A percentile compares a stretch with the other conserved stretches of the same genome.
phyloP scores from a whole-genome alignment of 2,888 invertebrate species.

The Meghimatium bilineatum region DNA sequence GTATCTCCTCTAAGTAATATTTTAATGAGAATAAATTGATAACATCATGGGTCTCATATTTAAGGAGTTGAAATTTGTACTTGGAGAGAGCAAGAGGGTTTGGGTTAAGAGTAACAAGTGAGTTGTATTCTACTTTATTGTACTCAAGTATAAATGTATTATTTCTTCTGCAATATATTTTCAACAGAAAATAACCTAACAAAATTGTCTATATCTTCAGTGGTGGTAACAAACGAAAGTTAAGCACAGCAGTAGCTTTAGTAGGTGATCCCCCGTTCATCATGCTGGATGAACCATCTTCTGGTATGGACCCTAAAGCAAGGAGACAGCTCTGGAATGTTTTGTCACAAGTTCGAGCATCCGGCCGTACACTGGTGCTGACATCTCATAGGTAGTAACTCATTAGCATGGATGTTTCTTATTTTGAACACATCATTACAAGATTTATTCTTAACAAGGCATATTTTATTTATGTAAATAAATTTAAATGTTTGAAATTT shows the following conservation, averaged over 20 bases:
- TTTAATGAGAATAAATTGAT: no score
- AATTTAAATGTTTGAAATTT: no score
- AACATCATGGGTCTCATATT: no score
- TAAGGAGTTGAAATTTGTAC: no score
- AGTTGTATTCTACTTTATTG: no score
- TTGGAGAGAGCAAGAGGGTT: no score
- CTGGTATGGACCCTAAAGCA: slow-evolving; percentile 88
- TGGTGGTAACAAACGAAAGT: slow-evolving; percentile 73
- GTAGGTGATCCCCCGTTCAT: slow-evolving; percentile 74
- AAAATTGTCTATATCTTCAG: slow-evolving; percentile 48
- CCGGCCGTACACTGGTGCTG: slow-evolving; percentile 86
- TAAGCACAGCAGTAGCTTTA: slow-evolving; percentile 72
- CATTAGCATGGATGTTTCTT: neutral
- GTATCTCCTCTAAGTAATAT: no score
- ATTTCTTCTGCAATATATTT: neutral
- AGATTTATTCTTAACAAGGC: no score
- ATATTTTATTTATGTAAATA: no score
- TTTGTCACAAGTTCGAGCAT: slow-evolving; percentile 79
- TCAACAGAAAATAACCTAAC: neutral
- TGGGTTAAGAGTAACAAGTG: no score
- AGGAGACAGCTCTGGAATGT: slow-evolving; percentile 86
- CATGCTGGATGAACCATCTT: slow-evolving; percentile 75
- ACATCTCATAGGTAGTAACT: slow-evolving; percentile 82
- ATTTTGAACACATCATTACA: no score
- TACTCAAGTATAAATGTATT: neutral